Evolutionary conservation across 2,113 vertebrate species (phyloP).

Genomic region (Bubo blakistoni): DNA sequence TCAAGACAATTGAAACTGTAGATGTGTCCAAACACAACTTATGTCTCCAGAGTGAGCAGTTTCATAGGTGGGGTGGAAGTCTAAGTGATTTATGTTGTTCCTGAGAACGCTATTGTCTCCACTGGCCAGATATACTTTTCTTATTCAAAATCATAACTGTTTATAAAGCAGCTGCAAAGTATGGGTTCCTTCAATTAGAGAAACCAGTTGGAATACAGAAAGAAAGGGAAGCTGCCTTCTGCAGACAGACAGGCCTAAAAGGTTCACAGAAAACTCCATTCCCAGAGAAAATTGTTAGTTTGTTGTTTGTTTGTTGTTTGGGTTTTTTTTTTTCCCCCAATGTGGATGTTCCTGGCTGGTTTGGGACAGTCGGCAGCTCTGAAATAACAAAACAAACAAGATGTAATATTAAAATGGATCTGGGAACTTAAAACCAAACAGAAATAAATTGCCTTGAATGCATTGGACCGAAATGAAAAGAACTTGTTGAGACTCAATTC

Average conservation of each 20-base stretch:
- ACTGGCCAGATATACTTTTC: not conserved
- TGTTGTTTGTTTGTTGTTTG: too few relatives aligned
- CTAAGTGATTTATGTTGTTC: not conserved
- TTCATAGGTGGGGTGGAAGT: not conserved
- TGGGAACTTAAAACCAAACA: not conserved
- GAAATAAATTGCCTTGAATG: not conserved
- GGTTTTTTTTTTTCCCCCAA: not conserved
- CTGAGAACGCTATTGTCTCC: accelerated
- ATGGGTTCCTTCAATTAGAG: not conserved
- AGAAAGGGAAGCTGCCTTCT: not conserved
- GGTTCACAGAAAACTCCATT: not conserved
- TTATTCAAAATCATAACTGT: not conserved
- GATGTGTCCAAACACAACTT: not conserved
- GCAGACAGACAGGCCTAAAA: not conserved
- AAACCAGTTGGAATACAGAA: not conserved
- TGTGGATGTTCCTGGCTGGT: not conserved
- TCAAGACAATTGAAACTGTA: not conserved
- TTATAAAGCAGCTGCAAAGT: not conserved
- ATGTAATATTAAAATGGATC: not conserved
- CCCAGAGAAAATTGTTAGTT: not conserved
- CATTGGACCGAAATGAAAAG: not conserved
- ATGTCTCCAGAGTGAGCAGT: not conserved
- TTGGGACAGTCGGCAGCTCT: not conserved
- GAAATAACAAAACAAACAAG: not conserved
- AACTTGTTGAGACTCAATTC: not conserved